phyloP scores from a whole-genome alignment of 64 coral and sea anemone species.

The Montipora cactus region DNA sequence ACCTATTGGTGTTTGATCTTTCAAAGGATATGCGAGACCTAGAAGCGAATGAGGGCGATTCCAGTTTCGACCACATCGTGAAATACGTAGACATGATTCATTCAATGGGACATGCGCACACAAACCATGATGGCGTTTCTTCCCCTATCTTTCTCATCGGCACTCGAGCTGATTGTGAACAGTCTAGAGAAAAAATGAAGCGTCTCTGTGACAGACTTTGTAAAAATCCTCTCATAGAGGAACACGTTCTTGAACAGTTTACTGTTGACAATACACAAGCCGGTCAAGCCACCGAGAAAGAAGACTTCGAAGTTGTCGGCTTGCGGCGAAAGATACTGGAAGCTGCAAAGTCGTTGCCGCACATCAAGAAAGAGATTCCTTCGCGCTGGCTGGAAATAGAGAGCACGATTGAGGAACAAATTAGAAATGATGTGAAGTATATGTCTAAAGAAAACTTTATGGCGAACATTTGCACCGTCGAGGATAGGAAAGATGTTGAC shows the following conservation, averaged over 20 bases:
- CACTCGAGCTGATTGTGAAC: conserved; percentile 8
- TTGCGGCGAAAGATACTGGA: not conserved
- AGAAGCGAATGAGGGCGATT: not conserved
- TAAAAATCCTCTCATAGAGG: not conserved
- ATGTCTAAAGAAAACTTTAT: not conserved
- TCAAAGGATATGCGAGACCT: not conserved
- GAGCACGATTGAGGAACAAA: not conserved
- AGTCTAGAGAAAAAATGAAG: not conserved
- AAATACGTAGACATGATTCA: not conserved
- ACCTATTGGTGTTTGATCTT: conserved; percentile 34
- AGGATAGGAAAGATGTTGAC: not conserved
- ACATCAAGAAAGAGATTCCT: conserved; percentile 32
- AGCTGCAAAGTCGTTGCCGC: conserved; percentile 4
- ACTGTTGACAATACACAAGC: conserved; percentile 5
- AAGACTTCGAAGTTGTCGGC: not conserved
- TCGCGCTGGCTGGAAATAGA: conserved; percentile 9
- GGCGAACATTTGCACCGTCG: not conserved
- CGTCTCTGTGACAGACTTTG: not conserved
- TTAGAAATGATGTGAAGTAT: not conserved
- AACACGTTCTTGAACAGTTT: not conserved
- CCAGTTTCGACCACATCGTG: not conserved
- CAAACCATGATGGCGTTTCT: not conserved
- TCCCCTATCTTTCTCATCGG: conserved; percentile 5
- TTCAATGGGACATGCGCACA: not conserved
- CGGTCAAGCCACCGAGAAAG: not conserved